phyloP scores from a whole-genome alignment of 2,888 invertebrate genomes.

The Hyposoter didymator region DNA sequence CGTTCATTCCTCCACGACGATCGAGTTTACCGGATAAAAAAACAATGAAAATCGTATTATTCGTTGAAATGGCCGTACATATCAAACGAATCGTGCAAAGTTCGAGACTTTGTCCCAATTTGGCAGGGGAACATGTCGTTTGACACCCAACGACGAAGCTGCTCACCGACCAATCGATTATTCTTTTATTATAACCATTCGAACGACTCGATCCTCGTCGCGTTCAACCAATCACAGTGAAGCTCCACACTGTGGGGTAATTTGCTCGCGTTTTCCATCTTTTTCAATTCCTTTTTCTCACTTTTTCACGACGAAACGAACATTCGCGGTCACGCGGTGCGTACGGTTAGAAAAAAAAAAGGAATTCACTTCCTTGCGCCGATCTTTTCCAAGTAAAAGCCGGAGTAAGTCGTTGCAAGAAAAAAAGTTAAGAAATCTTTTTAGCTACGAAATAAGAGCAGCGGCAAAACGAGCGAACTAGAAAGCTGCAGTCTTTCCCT shows the following conservation, averaged over 20 bases:
- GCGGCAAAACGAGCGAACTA: slow-evolving; percentile 1
- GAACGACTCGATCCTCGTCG: not conserved
- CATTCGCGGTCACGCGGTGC: not conserved
- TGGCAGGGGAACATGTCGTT: not conserved
- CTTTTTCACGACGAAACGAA: not conserved
- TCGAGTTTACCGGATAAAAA: not conserved
- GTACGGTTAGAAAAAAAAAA: not conserved
- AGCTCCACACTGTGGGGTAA: not conserved
- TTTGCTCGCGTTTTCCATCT: slow-evolving; percentile 6
- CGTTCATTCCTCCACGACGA: not conserved
- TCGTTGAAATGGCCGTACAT: not conserved
- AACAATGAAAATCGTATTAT: not conserved
- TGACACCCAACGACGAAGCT: not conserved
- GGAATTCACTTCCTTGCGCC: not conserved
- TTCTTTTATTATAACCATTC: too few species aligned
- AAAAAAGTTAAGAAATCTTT: not conserved
- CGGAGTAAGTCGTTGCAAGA: not conserved
- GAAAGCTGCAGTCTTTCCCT: slow-evolving; percentile 39
- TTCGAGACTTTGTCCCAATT: slow-evolving; percentile 3
- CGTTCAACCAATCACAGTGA: not conserved
- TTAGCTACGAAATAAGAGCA: not conserved
- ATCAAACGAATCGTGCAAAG: not conserved
- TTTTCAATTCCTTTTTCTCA: slow-evolving; percentile 20
- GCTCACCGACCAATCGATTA: slow-evolving; percentile 1
- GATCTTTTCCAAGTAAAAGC: not conserved